Base-by-base conservation (phyloP, 1,140 invertebrate species). In the Cotesia chilonis region DNA sequence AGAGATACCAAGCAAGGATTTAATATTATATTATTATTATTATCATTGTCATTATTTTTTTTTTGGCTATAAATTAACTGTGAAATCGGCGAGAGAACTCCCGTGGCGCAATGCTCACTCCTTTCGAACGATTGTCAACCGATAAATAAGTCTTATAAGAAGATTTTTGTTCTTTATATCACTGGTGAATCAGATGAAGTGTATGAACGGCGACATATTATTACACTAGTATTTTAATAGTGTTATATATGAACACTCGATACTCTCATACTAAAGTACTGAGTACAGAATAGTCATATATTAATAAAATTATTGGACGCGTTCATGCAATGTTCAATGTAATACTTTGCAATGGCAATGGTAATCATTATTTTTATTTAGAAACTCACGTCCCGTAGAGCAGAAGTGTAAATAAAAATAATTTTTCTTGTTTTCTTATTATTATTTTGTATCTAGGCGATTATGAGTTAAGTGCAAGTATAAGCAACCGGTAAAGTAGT, bases 41-140 rank as follows among this genome's bases (percentile, higher is more conserved):
- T 66, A 65, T 54, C 54, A 54, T 55, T 10, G 12, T 37, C 6
- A 63, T 63, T 63, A 60, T 60, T 37, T 28, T 68, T 55, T 59
- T 41, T 83, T 77, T 76, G 73, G 75, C 74, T 81, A 81, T 84
- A 85, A 84, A 85, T 85, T 82, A 65, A 83, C 81, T 75, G 79
- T 77, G 74, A 73, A 72, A 68, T 68, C 35, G 77, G 77, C 74
- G 73, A 73, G 77, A 71, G 74, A 77, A 84, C 82, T 83, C 83
- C 83, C 77, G 82, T 75, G 76, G 82, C 70, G 79, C 76, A 68
- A 77, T 72, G 76, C 77, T 79, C 75, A 80, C 80, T 74, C 79
- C 41, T 76, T 75, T 74, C 79, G 52, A 68, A 9, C 66, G 66
- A 68, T 68, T 68, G 66, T 28, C 47, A 12, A 55, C n/a, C 66